Percentiles rank a stretch among this genome's conserved stretches.
Evolutionary conservation across 2,888 invertebrate species (phyloP).

Genomic region (Labia minor): DNA sequence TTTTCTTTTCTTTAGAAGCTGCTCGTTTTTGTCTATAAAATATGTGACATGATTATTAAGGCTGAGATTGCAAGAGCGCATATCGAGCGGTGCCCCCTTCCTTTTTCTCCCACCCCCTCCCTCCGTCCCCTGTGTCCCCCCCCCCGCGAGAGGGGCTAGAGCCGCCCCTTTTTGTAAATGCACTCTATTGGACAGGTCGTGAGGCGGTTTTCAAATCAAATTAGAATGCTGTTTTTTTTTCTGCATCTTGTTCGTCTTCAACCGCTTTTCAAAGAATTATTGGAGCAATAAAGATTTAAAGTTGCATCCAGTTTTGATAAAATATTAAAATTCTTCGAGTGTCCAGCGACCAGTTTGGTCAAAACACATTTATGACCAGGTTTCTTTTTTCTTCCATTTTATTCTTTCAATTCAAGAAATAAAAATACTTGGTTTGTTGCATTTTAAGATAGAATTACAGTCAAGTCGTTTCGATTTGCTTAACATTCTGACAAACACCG

Average conservation of each 20-base stretch:
- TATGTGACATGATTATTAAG: constrained; percentile 8
- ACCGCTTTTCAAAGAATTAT: constrained; percentile 16
- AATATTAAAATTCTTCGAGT: constrained; percentile 19
- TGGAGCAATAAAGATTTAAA: constrained; percentile 13
- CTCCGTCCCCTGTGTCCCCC: no score
- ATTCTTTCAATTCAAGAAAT: constrained; percentile 2
- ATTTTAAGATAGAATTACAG: constrained; percentile 6
- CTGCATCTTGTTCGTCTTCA: constrained; percentile 7
- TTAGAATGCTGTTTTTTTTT: neutral
- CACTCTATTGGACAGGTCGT: constrained; percentile 13
- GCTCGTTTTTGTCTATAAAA: constrained; percentile 2
- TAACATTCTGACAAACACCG: neutral
- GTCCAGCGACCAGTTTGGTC: constrained; percentile 22
- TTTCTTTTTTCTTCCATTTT: constrained; percentile 24
- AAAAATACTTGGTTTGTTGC: constrained; percentile 2
- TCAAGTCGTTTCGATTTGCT: neutral
- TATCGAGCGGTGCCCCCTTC: constrained; percentile 14
- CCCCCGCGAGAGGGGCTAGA: constrained; percentile 24
- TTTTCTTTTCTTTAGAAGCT: constrained; percentile 1
- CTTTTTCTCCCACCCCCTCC: constrained; percentile 18
- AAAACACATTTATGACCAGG: constrained; percentile 30
- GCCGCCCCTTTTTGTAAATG: constrained; percentile 14
- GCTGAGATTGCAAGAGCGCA: neutral
- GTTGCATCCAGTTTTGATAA: constrained; percentile 9
- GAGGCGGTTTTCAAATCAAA: neutral